Conservation (phyloP, 2,797 vertebrate species). For the Mus spretus region DNA sequence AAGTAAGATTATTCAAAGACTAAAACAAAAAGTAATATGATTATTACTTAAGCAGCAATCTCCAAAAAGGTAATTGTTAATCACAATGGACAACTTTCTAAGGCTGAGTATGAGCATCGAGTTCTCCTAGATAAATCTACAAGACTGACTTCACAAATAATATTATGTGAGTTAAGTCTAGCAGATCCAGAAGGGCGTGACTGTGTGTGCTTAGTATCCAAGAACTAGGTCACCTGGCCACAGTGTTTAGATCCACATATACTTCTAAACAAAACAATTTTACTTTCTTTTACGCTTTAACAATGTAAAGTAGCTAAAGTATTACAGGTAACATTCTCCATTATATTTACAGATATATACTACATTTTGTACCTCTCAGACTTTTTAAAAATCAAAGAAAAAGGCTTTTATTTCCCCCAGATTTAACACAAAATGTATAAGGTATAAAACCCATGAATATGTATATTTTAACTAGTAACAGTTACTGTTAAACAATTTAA, state of each 20-base stretch:
- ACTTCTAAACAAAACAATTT: slow-evolving; percentile 5
- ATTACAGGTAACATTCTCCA: neutral
- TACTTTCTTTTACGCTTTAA: slow-evolving; percentile 41
- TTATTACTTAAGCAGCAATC: slow-evolving; percentile 21
- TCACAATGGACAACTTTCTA: slow-evolving; percentile 16
- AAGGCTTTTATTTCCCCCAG: slow-evolving; percentile 9
- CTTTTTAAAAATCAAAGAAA: slow-evolving; percentile 32
- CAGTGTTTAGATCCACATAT: neutral
- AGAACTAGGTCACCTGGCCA: neutral
- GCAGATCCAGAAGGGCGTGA: slow-evolving; percentile 28
- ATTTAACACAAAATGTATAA: slow-evolving; percentile 53
- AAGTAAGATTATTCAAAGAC: neutral
- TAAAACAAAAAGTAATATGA: slow-evolving; percentile 20
- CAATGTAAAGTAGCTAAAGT: slow-evolving; percentile 25
- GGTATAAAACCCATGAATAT: neutral
- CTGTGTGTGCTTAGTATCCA: neutral
- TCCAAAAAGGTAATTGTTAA: slow-evolving; percentile 12
- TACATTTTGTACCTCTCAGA: slow-evolving; percentile 1
- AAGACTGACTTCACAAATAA: slow-evolving; percentile 13
- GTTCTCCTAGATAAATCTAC: slow-evolving; percentile 16
- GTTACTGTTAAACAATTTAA: neutral
- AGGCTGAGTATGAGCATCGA: neutral
- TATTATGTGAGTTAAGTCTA: neutral
- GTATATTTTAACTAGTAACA: neutral
- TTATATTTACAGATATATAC: slow-evolving; percentile 11